Base-by-base conservation (phyloP, 2,888 invertebrate genomes). In the Caenorhabditis plicata region DNA sequence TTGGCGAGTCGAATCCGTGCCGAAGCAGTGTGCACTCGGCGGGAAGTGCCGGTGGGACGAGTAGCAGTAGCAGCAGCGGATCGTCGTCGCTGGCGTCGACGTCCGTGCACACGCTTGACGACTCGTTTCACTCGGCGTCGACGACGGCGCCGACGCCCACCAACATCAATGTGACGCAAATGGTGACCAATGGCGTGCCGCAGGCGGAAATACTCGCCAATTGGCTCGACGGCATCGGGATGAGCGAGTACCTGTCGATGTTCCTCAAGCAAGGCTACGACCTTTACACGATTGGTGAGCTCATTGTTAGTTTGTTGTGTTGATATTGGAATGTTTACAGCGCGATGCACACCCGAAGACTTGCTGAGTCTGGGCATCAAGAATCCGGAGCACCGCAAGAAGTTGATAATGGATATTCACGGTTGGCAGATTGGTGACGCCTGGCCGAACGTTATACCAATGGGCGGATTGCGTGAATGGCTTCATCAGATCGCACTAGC, bases 321-420 rank as follows among this genome's bases (percentile, higher is more conserved):
- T 8, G 11, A 25, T 27, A 25, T 8, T 23, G 19, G 5, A 17
- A 15, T 19, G 13, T 32, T 55, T 66, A 35, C 41, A 67, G 91
- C 94, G n/a, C 87, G 94, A 74, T 95, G 96, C 93, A 98, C 96
- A 13, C 96, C 98, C 0, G 95, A 96, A 84, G 87, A 87, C 80
- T 81, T 87, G 67, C 86, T 86, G 27, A 87, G 87, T 22, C 86
- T 87, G 68, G 87, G 87, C 76, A 93, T 98, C 75, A 94, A 93
- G 81, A 94, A 95, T 84, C 96, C 98, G 31, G 90, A 91, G 82
- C 95, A 96, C 83, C 87, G 96, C 73, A 95, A 95, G 83, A 87
- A 90, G 76, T 87, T 98, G 80, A 96, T 96, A 85, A 89, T 91
- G 54, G 94, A 96, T 84, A 93, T 98, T 81, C 92, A 91, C 25